phyloP scores from a whole-genome alignment of 1,140 invertebrate genomes.

The Uloborus diversus region DNA sequence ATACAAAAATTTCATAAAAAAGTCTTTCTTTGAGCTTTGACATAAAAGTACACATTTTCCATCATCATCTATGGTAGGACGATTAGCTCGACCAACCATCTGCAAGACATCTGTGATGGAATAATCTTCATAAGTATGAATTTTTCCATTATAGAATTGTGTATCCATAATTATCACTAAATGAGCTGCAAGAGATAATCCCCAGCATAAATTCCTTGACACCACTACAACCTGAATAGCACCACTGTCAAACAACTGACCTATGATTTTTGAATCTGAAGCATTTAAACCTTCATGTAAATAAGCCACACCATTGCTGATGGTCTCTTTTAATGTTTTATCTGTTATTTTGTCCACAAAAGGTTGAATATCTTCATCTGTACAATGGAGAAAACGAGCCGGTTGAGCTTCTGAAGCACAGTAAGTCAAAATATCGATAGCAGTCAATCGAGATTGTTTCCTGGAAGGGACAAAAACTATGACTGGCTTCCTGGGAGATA shows the following conservation, averaged over 20 bases:
- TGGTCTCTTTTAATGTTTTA: slow-evolving; percentile 83
- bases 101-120: slow-evolving; percentile 96
- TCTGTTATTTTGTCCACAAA: slow-evolving; percentile 88
- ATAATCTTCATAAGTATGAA: slow-evolving; percentile 92
- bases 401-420: slow-evolving; percentile 87
- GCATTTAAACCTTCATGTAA: slow-evolving; percentile 91
- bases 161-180: slow-evolving; percentile 98
- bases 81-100: slow-evolving; percentile 93
- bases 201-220: slow-evolving; percentile 91
- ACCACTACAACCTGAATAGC: slow-evolving; percentile 94
- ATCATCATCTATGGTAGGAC: slow-evolving; percentile 90
- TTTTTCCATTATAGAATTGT: slow-evolving; percentile 95
- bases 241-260: slow-evolving; percentile 90
- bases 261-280: slow-evolving; percentile 86
- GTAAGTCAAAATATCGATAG: slow-evolving; percentile 94
- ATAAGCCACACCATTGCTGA: slow-evolving; percentile 95
- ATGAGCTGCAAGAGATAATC: slow-evolving; percentile 85
- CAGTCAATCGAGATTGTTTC: slow-evolving; percentile 91
- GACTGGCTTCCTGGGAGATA: slow-evolving; percentile 88
- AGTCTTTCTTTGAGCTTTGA: slow-evolving; percentile 97
- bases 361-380: slow-evolving; percentile 84
- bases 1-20: slow-evolving; percentile 98
- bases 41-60: slow-evolving; percentile 97
- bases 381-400: slow-evolving; percentile 86
- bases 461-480: slow-evolving; percentile 97